Base-by-base conservation (phyloP, 1,140 invertebrate species). In the Dendroctonus valens region DNA sequence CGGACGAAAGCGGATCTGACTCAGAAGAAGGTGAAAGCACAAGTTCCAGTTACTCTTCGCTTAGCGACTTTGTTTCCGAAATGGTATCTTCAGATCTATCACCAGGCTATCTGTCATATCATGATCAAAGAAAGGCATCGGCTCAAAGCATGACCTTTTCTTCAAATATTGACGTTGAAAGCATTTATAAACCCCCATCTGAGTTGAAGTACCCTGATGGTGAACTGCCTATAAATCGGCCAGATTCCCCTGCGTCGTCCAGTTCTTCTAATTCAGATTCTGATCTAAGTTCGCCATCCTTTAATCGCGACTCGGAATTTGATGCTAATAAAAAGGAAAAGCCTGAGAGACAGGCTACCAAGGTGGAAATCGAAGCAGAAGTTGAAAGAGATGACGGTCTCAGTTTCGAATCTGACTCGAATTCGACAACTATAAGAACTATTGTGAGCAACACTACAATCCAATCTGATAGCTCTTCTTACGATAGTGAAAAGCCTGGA, bases 31-130 rank as follows among this genome's bases (percentile, higher is more conserved):
- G 87, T 6, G 93, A 95, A 71, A 96, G 93, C 75, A 96, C 94
- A 4, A 95, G 92, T 78, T 97, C 95, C 0, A 96, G 93, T 12
- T 97, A 96, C 78, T 97, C 95, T 0, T 97, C 94, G 7, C 80
- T 97, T 0, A 97, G 93, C 77, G 95, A 97, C 76, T 96, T 97
- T 76, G 93, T 97, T 0, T 96, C 92, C 0, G 94, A 97, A 81
- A 92, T 97, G 86, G 91, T 85, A 3, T 93, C 91, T 0, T 93
- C 91, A 1, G 92, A 94, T 78, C 75, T 93, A 40, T 94, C 92
- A 49, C 90, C 91, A 64, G 88, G 91, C 85, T 75, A 70, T 42
- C 61, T 72, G 7, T 78, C 76, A 5, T 76, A 74, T 53, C 74
- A 77, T n/a, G 76, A 79, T 46, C 68, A 73, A 6, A 72, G 71